Base-by-base conservation (phyloP, 2,113 vertebrate species). In the Coregonus clupeaformis region DNA sequence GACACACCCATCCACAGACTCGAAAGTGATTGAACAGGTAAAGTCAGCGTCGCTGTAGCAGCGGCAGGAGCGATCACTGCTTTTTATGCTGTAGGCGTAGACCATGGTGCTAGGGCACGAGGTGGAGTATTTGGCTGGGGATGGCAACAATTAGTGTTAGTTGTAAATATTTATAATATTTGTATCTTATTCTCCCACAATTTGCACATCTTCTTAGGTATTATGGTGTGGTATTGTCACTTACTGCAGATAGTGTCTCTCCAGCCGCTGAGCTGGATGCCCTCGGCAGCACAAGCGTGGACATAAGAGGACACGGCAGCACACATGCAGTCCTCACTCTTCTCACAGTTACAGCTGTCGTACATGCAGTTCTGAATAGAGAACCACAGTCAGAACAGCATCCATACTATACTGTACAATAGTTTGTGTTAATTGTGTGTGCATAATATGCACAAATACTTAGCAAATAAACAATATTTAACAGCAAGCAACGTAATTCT, bases 1-100 rank as follows among this genome's bases (percentile, higher is more conserved):
- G 71, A 91, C 67, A 3, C 96, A 97, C 52, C 96, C 96, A 0
- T 97, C 96, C 67, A 97, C 89, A 0, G 94, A 89, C 9, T 89
- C 85, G 80, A 96, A 95, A 74, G 84, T 52, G 0, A 94, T n/a
- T 0, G 49, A 57, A 14, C 96, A 97, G 62, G 91, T 94, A 77
- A 85, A 74, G 4, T 98, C 95, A 0, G 84, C 76, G 77, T 94
- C 88, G 14, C 91, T 90, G 12, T 95, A 90, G 71, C 93, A 93
- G 0, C 89, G 93, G 68, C 96, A 97, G 2, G 94, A 95, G 18
- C 89, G 91, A 68, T 87, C 88, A 29, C 92, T 95, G 77, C 87
- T 71, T 14, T 82, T 88, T 68, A 95, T 90, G 81, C 69, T 82
- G 80, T 91, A 85, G 69, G 76, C 67, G 89, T 69, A 97, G 49